phyloP scores from a whole-genome alignment of 2,113 vertebrate genomes.

The Odocoileus hemionus region DNA sequence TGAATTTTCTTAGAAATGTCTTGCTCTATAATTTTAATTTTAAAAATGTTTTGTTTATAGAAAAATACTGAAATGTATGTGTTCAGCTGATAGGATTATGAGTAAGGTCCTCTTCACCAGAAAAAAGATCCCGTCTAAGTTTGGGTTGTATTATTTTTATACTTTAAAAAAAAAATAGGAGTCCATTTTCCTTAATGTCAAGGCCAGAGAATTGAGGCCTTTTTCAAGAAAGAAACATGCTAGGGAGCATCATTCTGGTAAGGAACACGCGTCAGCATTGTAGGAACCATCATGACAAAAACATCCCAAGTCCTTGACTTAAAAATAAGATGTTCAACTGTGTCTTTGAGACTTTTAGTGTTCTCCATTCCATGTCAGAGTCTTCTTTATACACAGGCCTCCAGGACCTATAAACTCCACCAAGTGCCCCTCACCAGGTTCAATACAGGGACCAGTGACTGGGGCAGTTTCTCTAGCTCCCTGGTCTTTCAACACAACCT shows the following conservation, averaged over 20 bases:
- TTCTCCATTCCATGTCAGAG: not conserved
- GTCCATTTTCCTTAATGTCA: not conserved
- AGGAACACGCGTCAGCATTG: not conserved
- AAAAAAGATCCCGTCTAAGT: not conserved
- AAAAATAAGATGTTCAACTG: not conserved
- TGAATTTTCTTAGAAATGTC: slow-evolving; percentile 34
- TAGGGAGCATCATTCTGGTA: not conserved
- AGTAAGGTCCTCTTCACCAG: not conserved
- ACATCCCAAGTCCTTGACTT: not conserved
- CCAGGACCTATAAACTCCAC: not conserved
- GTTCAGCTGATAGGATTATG: not conserved
- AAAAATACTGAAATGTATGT: not conserved
- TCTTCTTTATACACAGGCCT: not conserved
- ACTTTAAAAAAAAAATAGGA: not conserved
- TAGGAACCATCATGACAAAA: not conserved
- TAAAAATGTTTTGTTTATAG: not conserved
- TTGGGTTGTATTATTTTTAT: not conserved
- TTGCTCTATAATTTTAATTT: not conserved
- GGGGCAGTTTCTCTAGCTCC: not conserved
- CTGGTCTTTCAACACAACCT: not conserved
- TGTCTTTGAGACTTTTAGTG: not conserved
- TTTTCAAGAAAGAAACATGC: not conserved
- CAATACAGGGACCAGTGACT: not conserved
- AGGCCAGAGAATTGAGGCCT: not conserved
- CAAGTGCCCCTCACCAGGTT: not conserved